phyloP scores from a whole-genome alignment of 1,140 invertebrate genomes.

The Apis mellifera region DNA sequence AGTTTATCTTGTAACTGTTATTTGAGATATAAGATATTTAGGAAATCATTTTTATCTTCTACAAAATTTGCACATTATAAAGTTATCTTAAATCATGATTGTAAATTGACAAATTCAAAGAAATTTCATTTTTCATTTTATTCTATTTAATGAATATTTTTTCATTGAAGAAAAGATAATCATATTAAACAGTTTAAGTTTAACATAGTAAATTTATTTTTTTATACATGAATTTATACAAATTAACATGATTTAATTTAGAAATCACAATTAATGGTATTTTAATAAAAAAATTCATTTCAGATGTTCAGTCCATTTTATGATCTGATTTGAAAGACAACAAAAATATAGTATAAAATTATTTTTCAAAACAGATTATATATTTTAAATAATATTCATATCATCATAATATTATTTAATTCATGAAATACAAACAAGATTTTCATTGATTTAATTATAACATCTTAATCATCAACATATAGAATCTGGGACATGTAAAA shows the following conservation, averaged over 20 bases:
- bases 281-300: constrained; percentile 7
- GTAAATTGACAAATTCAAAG: constrained; percentile 17
- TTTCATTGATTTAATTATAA: constrained; percentile 7
- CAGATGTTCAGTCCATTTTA: constrained; percentile 38
- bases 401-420: constrained; percentile 53
- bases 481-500: constrained; percentile 20
- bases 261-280: constrained; percentile 31
- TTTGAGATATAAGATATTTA: constrained; percentile 47
- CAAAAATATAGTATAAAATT: background rate
- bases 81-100: constrained; percentile 44
- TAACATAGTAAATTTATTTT: constrained; percentile 59
- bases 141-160: constrained; percentile 30
- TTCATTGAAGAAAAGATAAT: background rate
- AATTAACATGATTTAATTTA: constrained; percentile 41
- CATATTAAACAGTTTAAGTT: constrained; percentile 43
- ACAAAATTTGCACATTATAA: constrained; percentile 45
- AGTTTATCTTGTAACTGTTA: constrained; percentile 40
- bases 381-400: constrained; percentile 39
- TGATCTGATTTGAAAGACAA: background rate
- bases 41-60: constrained; percentile 51
- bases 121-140: constrained; percentile 42
- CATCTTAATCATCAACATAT: background rate
- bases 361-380: constrained; percentile 37
- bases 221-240: constrained; percentile 55
- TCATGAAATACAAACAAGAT: background rate